Percentiles rank a stretch among this genome's conserved stretches.
Evolutionary conservation across 2,888 invertebrate genomes (phyloP).

Genomic region (Morpho deidamia): DNA sequence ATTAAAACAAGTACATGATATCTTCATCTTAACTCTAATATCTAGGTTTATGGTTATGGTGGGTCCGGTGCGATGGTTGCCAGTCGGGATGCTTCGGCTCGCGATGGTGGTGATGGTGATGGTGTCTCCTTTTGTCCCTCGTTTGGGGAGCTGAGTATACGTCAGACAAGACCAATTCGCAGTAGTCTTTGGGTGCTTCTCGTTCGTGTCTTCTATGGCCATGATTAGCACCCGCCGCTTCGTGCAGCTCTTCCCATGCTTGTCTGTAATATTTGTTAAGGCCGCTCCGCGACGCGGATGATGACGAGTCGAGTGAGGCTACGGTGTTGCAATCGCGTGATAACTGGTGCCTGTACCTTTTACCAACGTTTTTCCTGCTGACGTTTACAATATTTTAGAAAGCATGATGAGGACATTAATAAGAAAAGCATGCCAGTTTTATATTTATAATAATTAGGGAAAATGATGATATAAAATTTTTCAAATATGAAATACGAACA

Average conservation of each 20-base stretch:
- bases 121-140: constrained; percentile 81
- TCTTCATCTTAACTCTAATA: constrained; percentile 40
- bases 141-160: constrained; percentile 66
- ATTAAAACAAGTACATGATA: not conserved
- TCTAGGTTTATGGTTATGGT: constrained; percentile 74
- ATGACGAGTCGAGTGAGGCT: constrained; percentile 92
- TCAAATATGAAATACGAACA: no score
- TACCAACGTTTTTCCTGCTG: constrained; percentile 81
- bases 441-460: no score
- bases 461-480: no score
- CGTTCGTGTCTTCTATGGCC: constrained; percentile 58
- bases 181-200: constrained; percentile 83
- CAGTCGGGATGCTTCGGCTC: constrained; percentile 79
- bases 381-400: constrained; percentile 13
- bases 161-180: constrained; percentile 87
- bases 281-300: constrained; percentile 89
- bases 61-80: constrained; percentile 75
- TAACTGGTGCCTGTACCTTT: constrained; percentile 92
- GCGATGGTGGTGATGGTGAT: constrained; percentile 87
- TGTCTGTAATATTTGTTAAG: constrained; percentile 93
- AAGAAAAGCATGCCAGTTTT: no score
- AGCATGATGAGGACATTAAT: no score
- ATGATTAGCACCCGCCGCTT: constrained; percentile 83
- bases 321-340: constrained; percentile 95
- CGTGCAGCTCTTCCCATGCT: constrained; percentile 95